Conservation (phyloP, 2,113 vertebrate genomes). For the Poicephalus meyeri region DNA sequence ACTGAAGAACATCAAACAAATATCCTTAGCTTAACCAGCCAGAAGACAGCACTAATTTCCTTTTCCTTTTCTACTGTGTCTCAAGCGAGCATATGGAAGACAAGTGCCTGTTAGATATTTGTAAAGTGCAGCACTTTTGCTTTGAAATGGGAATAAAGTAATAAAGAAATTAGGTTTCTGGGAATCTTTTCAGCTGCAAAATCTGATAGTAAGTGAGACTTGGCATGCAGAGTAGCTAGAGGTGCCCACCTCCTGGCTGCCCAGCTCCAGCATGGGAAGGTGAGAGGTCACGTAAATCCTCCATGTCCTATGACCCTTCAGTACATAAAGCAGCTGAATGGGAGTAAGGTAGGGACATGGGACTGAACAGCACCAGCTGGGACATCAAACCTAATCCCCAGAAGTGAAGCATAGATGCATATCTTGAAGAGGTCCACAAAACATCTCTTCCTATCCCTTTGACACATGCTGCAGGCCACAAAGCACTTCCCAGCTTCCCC, state of each 20-base stretch:
- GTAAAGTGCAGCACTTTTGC: not conserved
- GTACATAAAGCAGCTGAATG: not conserved
- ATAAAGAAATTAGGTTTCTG: not conserved
- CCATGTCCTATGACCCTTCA: not conserved
- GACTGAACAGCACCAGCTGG: not conserved
- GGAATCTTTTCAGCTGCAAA: not conserved
- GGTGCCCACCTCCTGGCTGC: not conserved
- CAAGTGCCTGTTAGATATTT: not conserved
- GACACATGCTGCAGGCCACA: not conserved
- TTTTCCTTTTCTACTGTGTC: not conserved
- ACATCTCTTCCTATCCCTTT: not conserved
- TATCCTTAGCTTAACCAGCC: not conserved
- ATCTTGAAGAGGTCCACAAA: not conserved
- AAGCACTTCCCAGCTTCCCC: not conserved
- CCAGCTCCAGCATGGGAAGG: not conserved
- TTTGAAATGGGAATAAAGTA: not conserved
- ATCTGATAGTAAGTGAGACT: not conserved
- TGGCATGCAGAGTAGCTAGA: not conserved
- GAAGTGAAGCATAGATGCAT: not conserved
- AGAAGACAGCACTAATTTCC: not conserved
- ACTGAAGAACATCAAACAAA: not conserved
- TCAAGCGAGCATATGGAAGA: not conserved
- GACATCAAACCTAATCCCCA: not conserved
- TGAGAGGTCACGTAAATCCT: not conserved
- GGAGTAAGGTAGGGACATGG: not conserved